Base-by-base conservation (phyloP, 2,113 vertebrate genomes). In the Anolis carolinensis region DNA sequence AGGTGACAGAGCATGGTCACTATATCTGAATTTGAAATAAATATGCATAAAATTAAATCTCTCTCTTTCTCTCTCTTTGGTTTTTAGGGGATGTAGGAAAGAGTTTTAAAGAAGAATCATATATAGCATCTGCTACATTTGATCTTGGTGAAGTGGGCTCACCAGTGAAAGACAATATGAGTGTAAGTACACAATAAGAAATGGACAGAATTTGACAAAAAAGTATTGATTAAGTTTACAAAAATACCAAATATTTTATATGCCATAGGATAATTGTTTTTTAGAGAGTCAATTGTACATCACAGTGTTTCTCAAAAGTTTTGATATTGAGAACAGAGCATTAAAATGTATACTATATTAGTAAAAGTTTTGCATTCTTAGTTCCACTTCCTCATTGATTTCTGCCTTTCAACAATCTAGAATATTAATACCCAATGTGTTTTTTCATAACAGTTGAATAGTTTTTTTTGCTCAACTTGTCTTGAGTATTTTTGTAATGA, bases 31-130 rank as follows among this genome's bases (percentile, higher is more conserved):
- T 70, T 81, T 52, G 18, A 70, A 81, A 52, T 27, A 30, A 50
- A 11, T 74, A 25, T 63, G 13, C 25, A 83, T 62, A 83, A 62
- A 30, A 30, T 63, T 44, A 44, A 44, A 62, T 18, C 34, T 21
- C 62, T 9, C 9, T 75, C 18, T 23, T 2, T 25, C 34, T 79
- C 7, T 11, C 78, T 10, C 88, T 82, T 79, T 83, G 52, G 0
- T 83, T 48, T 93, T 23, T 89, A 98, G 97, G 95, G 82, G 95
- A 97, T 79, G 85, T 97, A 77, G 96, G 96, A 89, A 90, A 95
- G 88, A 96, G 94, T 48, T 78, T 95, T 67, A 94, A 96, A 83
- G 90, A 94, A 34, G 88, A 88, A 27, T 44, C 78, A 71, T 87
- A 84, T 82, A 88, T 90, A 92, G 83, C 83, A 70, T 93, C 94